A percentile compares a stretch with the other conserved stretches of the same genome.
Conservation (phyloP, 2,888 invertebrate genomes). For the Blastobasis lacticolella region DNA sequence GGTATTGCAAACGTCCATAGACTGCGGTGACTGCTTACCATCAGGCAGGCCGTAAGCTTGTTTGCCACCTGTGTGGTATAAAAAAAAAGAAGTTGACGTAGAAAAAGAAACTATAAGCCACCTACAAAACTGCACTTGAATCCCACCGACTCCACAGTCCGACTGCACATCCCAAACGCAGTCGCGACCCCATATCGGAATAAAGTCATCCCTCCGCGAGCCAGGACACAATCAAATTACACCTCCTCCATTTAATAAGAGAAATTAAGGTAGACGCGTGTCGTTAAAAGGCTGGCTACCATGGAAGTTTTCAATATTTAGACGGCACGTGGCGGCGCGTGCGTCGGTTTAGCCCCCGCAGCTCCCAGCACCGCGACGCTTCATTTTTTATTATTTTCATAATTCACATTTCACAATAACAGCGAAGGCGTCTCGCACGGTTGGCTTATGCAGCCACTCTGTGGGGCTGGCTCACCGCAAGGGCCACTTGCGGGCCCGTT, state of each 20-base stretch:
- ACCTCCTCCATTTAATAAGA: slow-evolving; percentile 44
- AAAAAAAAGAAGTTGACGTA: too few species aligned
- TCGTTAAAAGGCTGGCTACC: slow-evolving; percentile 45
- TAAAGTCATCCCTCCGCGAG: neutral
- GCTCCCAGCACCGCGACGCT: slow-evolving; percentile 29
- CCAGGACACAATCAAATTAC: slow-evolving; percentile 38
- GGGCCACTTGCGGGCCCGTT: slow-evolving; percentile 62
- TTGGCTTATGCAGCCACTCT: slow-evolving; percentile 65
- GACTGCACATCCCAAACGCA: too few species aligned
- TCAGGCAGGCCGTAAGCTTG: too few species aligned
- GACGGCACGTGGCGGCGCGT: slow-evolving; percentile 65
- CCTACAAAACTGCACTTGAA: too few species aligned
- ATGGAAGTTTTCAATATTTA: slow-evolving; percentile 72
- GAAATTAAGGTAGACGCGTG: slow-evolving; percentile 64
- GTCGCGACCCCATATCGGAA: too few species aligned
- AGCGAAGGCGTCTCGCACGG: slow-evolving; percentile 74
- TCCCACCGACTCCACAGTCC: too few species aligned
- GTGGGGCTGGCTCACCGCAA: slow-evolving; percentile 57
- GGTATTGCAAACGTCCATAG: too few species aligned
- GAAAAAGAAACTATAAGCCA: too few species aligned
- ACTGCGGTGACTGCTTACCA: too few species aligned
- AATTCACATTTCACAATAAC: slow-evolving; percentile 73
- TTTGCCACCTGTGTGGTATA: too few species aligned
- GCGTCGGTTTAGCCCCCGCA: slow-evolving; percentile 60
- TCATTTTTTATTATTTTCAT: slow-evolving; percentile 74